Evolutionary conservation across 2,888 invertebrate genomes (phyloP), one percentile per base, ranked within the genome.

Genomic region (Dimorphilus gyrociliatus): DNA sequence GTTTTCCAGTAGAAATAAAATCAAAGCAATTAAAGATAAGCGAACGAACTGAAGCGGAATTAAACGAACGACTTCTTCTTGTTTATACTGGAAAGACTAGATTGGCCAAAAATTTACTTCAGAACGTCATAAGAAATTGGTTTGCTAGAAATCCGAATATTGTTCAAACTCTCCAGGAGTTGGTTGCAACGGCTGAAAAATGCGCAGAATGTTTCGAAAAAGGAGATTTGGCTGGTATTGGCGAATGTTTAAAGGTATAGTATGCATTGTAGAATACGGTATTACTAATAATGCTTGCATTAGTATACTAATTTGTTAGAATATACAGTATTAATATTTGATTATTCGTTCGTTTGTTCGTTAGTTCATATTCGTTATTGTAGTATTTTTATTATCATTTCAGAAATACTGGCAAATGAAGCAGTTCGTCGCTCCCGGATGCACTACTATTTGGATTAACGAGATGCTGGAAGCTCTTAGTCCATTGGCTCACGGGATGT

Each of bases 81-180:
- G 50, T 70, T 13, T 69, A 69, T 48, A 69, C 69, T 1, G 69
- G 69, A 6, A 66, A 64, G 39, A 66, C 67, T 1, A 51, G 69
- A 16, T 51, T 71, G 25, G 70, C 70, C 1, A 63, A 64, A 37
- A 69, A 71, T 46, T 47, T 70, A 1, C 51, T 70, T 10, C 68
- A 69, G 63, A 62, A 63, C 44, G 64, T 64, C 3, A 42, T 65
- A 7, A 46, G 64, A 23, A 64, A 60, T 38, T 65, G 65, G 65
- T 64, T 62, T 45, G 57, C 62, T 3, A 42, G 63, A 29, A 55
- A 64, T 33, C 49, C 55, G 7, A 39, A 50, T 31, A 60, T 64
- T 19, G 56, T 63, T 10, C 40, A 42, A 8, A 61, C 59, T 19
- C 57, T 60, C 33, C 52, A 60, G 31, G 34, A 41, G 3, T 43